These are phyloP conservation scores for Cephalopachus bancanus DNA, from an alignment of 2,797 vertebrate species.

Conservation along the genomic window DNA sequence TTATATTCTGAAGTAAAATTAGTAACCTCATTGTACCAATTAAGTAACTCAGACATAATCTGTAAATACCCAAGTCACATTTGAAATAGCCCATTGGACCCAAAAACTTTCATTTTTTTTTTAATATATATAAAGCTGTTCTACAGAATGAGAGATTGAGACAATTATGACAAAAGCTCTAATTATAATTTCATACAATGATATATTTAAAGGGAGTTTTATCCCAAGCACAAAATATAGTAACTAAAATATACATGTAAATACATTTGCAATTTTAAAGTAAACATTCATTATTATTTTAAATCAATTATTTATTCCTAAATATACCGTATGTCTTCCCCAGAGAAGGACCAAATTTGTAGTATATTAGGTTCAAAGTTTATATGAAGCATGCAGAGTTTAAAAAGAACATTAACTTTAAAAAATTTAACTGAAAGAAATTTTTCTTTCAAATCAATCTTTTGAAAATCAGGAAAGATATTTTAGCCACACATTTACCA, in stretches of 20 bases:
- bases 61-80: not conserved
- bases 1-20: not conserved
- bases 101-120: too few relatives aligned
- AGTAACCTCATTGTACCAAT: not conserved
- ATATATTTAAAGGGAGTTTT: not conserved
- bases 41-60: not conserved
- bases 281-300: not conserved
- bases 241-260: not conserved
- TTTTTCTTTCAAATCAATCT: not conserved
- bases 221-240: not conserved
- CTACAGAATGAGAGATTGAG: not conserved
- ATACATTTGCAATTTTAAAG: not conserved
- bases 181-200: not conserved
- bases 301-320: not conserved
- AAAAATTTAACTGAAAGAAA: slow-evolving; percentile 1
- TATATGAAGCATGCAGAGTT: not conserved
- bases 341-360: not conserved
- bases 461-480: not conserved
- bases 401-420: not conserved
- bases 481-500: not conserved
- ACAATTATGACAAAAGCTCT: not conserved
- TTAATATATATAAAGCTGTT: too few relatives aligned
- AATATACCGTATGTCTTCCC: not conserved
- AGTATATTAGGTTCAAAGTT: not conserved
- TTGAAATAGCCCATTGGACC: not conserved